Evolutionary conservation across 2,797 vertebrate genomes (phyloP).

Genomic region (Pseudomugil gertrudae): DNA sequence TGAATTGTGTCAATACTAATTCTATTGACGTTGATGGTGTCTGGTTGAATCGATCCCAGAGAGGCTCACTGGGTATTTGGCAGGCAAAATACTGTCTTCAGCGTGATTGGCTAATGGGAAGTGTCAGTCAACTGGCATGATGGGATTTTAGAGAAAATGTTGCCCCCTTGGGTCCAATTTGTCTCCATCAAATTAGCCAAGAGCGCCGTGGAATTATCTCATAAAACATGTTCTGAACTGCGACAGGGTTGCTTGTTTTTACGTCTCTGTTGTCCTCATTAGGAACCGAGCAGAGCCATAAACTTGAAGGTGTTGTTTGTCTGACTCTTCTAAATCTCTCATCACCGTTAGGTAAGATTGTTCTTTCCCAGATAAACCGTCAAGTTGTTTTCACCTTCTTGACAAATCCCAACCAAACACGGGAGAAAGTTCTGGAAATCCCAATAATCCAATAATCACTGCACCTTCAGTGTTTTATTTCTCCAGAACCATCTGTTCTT

Average conservation of each 20-base stretch:
- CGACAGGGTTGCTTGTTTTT: conserved; percentile 40
- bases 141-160: conserved; percentile 73
- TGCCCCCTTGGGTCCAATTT: conserved; percentile 74
- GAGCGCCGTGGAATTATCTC: conserved; percentile 56
- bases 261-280: conserved; percentile 39
- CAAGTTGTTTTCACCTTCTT: conserved; percentile 50
- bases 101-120: conserved; percentile 73
- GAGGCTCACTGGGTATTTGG: conserved; percentile 65
- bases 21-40: conserved; percentile 77
- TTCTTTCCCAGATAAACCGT: conserved; percentile 43
- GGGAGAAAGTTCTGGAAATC: conserved; percentile 48
- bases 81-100: conserved; percentile 66
- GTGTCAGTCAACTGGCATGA: conserved; percentile 73
- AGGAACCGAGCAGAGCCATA: conserved; percentile 25
- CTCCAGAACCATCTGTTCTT: conserved; percentile 63
- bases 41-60: conserved; percentile 76
- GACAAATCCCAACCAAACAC: conserved; percentile 46
- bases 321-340: conserved; percentile 12
- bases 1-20: conserved; percentile 81
- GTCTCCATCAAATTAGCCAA: conserved; percentile 65
- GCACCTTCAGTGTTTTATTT: conserved; percentile 47
- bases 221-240: conserved; percentile 47
- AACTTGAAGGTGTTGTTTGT: conserved; percentile 17
- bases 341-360: conserved; percentile 11
- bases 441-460: conserved; percentile 66